Conservation (phyloP, 2,888 invertebrate genomes). For the Phragmatobia fuliginosa region DNA sequence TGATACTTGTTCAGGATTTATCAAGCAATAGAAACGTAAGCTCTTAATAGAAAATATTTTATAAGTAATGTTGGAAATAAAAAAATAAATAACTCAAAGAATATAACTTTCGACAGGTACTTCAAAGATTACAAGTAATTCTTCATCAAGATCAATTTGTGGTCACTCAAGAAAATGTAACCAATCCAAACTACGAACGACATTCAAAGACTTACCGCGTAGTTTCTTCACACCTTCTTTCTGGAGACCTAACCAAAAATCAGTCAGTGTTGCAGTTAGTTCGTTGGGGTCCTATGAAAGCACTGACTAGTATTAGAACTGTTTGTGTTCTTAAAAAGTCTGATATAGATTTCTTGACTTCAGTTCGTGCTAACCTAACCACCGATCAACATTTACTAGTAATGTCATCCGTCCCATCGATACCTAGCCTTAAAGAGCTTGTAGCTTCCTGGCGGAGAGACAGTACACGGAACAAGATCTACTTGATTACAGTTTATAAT, state of each 20-base stretch:
- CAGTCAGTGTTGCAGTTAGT: conserved; percentile 37
- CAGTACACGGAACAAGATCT: conserved; percentile 37
- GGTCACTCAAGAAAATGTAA: conserved; percentile 32
- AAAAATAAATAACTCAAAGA: not conserved
- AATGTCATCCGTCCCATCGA: conserved; percentile 46
- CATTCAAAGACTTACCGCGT: conserved; percentile 36
- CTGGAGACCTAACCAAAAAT: not conserved
- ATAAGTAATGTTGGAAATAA: not conserved
- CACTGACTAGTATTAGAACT: conserved; percentile 26
- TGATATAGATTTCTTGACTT: conserved; percentile 43
- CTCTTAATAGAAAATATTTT: not conserved
- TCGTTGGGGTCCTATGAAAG: conserved; percentile 34
- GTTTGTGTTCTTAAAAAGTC: conserved; percentile 39
- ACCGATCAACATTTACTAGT: conserved; percentile 43
- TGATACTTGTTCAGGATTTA: conserved; percentile 47
- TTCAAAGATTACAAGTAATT: conserved; percentile 30
- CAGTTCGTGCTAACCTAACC: conserved; percentile 32
- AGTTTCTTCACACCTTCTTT: conserved; percentile 26
- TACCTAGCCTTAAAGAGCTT: conserved; percentile 45
- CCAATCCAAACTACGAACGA: not conserved
- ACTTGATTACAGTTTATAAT: conserved; percentile 41
- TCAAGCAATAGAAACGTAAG: conserved; percentile 42
- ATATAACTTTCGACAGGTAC: conserved; percentile 31
- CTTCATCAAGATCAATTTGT: conserved; percentile 41
- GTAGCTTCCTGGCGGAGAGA: conserved; percentile 51